Evolutionary conservation across 2,888 invertebrate genomes (phyloP).

Genomic region (Cataglyphis livida): DNA sequence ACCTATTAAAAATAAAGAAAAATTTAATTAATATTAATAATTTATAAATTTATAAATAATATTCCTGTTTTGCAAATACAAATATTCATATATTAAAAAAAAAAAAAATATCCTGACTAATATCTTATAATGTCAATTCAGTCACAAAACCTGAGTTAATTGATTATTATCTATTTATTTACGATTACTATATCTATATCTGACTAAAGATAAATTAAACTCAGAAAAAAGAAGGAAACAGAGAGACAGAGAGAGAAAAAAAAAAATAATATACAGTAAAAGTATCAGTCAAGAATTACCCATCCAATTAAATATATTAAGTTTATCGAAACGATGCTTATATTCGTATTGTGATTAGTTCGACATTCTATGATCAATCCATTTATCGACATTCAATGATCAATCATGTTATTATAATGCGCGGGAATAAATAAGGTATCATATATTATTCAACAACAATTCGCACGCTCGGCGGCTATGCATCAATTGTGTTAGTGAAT

Average conservation of each 20-base stretch:
- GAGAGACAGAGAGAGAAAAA: not conserved
- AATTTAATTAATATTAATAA: not conserved
- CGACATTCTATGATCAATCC: conserved; percentile 14
- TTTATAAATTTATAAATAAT: not conserved
- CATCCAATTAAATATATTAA: conserved; percentile 5
- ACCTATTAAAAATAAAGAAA: not conserved
- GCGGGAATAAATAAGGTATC: not conserved
- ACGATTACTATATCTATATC: no score
- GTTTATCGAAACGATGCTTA: not conserved
- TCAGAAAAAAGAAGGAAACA: not conserved
- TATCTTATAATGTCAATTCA: not conserved
- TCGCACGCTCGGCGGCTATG: not conserved
- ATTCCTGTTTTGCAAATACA: not conserved
- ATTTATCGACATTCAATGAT: conserved; percentile 27
- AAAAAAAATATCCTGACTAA: not conserved
- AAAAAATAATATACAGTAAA: not conserved
- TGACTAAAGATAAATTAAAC: not conserved
- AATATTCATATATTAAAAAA: no score
- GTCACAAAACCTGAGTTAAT: not conserved
- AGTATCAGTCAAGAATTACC: not conserved
- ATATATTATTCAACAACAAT: conserved; percentile 5
- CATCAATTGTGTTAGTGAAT: conserved; percentile 29
- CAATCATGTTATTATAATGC: not conserved
- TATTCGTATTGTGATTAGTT: conserved; percentile 28
- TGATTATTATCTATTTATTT: not conserved